Base-by-base conservation (phyloP, 2,888 invertebrate species). In the Congeria kusceri region DNA sequence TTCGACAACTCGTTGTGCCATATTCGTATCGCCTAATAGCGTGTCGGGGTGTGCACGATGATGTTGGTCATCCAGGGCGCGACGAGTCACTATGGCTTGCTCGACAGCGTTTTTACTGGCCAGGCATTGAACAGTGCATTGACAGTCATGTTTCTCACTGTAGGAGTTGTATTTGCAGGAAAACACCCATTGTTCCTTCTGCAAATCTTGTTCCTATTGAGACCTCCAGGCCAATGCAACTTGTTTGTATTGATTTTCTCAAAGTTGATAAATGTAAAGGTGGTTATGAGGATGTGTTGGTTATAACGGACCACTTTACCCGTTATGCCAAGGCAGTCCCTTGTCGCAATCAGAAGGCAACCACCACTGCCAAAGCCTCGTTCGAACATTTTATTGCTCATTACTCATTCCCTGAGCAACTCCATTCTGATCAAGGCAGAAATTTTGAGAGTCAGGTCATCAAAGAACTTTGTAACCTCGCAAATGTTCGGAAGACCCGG, bases 301-400 rank as follows among this genome's bases (percentile, higher is more conserved):
- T 70, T 9, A 65, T 76, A 1, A 76, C 69, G 5, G 63, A 75
- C 59, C 75, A 75, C 67, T 75, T 68, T 27, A 66, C 70, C 7
- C 53, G 61, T 39, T 80, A 73, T 66, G 73, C 70, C 13, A 49
- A 49, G 20, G 49, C 80, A 2, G 49, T 80, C 13, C 74, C 82
- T 1, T 75, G 70, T 25, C 57, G 63, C 25, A 77, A 84, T n/a
- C 75, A 80, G 53, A 62, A 61, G 15, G 81, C 83, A 3, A 39
- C 44, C 4, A 77, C 75, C 9, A 70, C 74, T 44, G 83, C 85
- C 44, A 72, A 71, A 56, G 73, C 23, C 2, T 47, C 71, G n/a
- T 68, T 56, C 23, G 28, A 64, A 32, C 57, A 72, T 27, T 77
- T 77, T 39, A 53, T 77, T 7, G 53, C 65, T 11, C 66, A 70